Evolutionary conservation across 2,113 vertebrate species (phyloP).

Genomic region (Chlorocebus sabaeus): DNA sequence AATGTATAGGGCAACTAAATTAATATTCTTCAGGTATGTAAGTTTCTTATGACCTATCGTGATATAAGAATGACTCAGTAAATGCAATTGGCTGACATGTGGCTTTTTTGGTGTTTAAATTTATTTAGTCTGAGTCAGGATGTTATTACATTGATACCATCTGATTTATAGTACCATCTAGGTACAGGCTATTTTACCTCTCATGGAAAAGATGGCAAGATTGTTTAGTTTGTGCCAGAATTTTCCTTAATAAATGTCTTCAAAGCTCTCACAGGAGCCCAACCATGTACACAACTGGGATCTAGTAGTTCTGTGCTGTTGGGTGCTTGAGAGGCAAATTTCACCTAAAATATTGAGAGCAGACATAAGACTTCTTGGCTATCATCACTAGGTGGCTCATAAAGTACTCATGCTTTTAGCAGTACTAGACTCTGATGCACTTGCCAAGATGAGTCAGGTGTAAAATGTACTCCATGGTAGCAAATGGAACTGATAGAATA

Average conservation of each 20-base stretch:
- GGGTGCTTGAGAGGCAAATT: neutral
- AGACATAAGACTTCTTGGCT: neutral
- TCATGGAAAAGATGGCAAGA: neutral
- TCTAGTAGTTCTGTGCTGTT: neutral
- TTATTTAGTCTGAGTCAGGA: neutral
- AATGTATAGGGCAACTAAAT: neutral
- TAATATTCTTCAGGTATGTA: neutral
- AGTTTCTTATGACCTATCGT: neutral
- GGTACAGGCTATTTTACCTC: neutral
- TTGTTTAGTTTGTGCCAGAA: neutral
- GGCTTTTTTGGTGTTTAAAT: neutral
- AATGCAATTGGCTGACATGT: neutral
- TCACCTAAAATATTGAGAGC: neutral
- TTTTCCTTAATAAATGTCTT: neutral
- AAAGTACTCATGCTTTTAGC: neutral
- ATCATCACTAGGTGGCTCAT: neutral
- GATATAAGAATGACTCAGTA: neutral
- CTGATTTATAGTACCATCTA: neutral
- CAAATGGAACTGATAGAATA: neutral
- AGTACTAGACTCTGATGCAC: neutral
- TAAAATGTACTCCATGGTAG: neutral
- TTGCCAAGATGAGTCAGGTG: neutral
- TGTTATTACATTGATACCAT: neutral
- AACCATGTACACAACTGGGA: neutral
- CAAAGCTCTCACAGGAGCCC: neutral